Evolutionary conservation across 2,888 invertebrate genomes (phyloP), one percentile per base, ranked within the genome.

Genomic region (Orthosia gracilis): DNA sequence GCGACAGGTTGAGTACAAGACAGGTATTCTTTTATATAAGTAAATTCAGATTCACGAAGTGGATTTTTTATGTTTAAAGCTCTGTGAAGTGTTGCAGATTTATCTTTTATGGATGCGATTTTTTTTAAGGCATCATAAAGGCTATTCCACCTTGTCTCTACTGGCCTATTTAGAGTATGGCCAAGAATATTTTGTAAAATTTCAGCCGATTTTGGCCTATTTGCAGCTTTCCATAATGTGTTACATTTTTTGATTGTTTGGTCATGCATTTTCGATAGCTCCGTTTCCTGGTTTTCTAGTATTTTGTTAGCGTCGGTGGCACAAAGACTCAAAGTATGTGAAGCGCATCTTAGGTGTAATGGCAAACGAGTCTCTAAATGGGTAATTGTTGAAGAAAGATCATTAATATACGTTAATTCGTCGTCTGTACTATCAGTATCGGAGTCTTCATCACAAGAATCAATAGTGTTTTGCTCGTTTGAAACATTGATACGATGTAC

Each of bases 141-240:
- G 57, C 72, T 76, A 4, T 72, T 72, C 76, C 73, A 76, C 58
- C 76, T 73, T 47, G 76, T 76, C 49, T 52, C 64, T 67, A 62
- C 73, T 58, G 76, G 73, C 62, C 68, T 66, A 58, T 50, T 68
- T 63, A 68, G 52, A 57, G 76, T 76, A 11, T 73, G 68, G 49
- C 64, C 57, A 50, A 71, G 50, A 58, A 71, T 71, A 71, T 65
- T 71, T 58, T 71, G 71, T 67, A 72, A 72, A 72, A 72, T 67
- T 71, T 78, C 75, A 58, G 76, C 75, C 47, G 78, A 78, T 78
- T 78, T 78, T 71, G 75, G 76, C 45, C 75, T 67, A 57, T 63
- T 71, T 62, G 76, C 71, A 59, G 76, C 76, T 71, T 63, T 76
- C 78, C 78, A 78, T 67, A 78, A 70, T 54, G 67, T 68, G 64